Evolutionary conservation across 1,140 invertebrate species (phyloP), one percentile per base, ranked within the genome.

Genomic region (Anoplophora glabripennis): DNA sequence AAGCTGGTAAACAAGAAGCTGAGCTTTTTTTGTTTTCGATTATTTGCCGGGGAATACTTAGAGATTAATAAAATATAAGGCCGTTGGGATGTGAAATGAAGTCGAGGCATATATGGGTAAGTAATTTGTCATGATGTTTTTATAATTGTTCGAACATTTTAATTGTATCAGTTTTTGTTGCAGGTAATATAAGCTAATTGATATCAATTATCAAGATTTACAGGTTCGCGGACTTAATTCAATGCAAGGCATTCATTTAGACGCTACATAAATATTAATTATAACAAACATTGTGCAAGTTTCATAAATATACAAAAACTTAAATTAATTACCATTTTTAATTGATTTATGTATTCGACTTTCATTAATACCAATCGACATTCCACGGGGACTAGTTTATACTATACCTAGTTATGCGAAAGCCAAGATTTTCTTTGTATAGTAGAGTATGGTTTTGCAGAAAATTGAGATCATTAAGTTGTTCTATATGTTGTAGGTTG

Each of bases 121-220:
- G 64, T 60, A 63, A 70, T 70, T 70, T 70, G 68, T 70, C 68
- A 68, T 66, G 49, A 48, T 38, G 57, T 70, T 68, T 70, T 68
- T 63, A 47, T 51, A 63, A 61, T 65, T 56, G 62, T 47, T 35
- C 49, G 53, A 63, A 67, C 65, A 65, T 67, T 67, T 67, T 67
- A 67, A 68, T 70, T 67, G 66, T 67, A 60, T 52, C 65, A 59
- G 48, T 68, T 70, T 69, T 70, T 68, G 49, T 53, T 35, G 12
- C 36, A 46, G 35, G 38, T 57, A 66, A 66, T 67, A 64, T 61
- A 58, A 28, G 60, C 57, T 64, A 68, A 70, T 66, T 66, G 66
- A 68, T 67, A 68, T 66, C 66, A 67, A 68, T 70, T 70, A 67
- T 61, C 59, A 69, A 65, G 69, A 69, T 69, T 69, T 68, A 70